Percentiles rank a stretch among this genome's conserved stretches.
phyloP scores from a whole-genome alignment of 2,113 vertebrate genomes.

The Erythrocercus mccallii region DNA sequence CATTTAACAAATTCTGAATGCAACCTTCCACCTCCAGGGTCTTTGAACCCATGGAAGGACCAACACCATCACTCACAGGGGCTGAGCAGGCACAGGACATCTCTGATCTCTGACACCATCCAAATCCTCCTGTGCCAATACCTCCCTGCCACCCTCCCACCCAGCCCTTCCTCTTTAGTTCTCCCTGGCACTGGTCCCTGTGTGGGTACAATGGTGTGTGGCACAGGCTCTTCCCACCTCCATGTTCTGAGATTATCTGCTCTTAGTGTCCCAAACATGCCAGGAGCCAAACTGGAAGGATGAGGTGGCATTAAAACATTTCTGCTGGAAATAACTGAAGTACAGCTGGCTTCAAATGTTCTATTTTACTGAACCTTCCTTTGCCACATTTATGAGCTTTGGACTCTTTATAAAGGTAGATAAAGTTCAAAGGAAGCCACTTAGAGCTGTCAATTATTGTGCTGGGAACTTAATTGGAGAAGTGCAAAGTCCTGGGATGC shows the following conservation, averaged over 20 bases:
- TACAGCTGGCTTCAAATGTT: background rate
- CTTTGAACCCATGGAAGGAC: background rate
- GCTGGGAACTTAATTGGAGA: background rate
- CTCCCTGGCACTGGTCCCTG: background rate
- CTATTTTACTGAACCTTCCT: background rate
- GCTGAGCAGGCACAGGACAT: background rate
- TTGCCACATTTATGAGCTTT: background rate
- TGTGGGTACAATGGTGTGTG: fast-evolving
- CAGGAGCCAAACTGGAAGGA: background rate
- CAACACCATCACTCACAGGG: background rate
- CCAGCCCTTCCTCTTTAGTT: background rate
- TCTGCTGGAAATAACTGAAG: background rate
- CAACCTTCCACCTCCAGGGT: no score
- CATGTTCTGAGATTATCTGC: background rate
- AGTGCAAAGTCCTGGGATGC: background rate
- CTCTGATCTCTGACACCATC: background rate
- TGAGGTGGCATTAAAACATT: fast-evolving
- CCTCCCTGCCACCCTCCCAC: background rate
- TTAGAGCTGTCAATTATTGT: background rate
- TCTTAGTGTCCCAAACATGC: background rate
- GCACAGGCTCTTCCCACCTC: background rate
- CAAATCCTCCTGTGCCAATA: fast-evolving
- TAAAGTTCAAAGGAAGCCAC: background rate
- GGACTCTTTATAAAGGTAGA: background rate
- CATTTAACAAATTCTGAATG: background rate